A percentile compares a stretch with the other conserved stretches of the same genome.
Conservation (phyloP, 2,113 vertebrate genomes). For the Steatornis caripensis region DNA sequence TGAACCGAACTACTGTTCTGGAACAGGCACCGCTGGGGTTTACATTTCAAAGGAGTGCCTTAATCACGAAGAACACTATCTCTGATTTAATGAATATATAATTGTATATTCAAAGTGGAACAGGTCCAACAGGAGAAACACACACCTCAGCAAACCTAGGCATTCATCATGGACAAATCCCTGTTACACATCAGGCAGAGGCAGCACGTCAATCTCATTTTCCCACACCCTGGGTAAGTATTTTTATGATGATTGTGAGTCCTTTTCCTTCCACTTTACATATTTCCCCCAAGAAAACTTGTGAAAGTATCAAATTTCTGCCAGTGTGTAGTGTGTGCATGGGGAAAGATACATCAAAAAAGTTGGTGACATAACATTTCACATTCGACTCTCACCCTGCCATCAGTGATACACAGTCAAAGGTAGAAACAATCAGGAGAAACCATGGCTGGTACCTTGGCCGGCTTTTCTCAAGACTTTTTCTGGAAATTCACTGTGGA, state of each 20-base stretch:
- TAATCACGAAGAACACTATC: conserved; percentile 32
- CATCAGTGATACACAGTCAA: background rate
- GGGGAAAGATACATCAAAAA: background rate
- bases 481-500: background rate
- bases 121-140: conserved; percentile 45
- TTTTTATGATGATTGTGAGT: background rate
- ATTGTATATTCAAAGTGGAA: conserved; percentile 39
- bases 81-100: conserved; percentile 54
- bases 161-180: background rate
- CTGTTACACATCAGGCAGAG: background rate
- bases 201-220: background rate
- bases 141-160: conserved; percentile 6
- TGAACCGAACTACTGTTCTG: conserved; percentile 27
- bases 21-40: background rate
- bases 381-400: background rate
- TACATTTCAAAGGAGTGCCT: conserved; percentile 42
- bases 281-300: background rate
- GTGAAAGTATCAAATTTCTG: background rate
- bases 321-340: background rate
- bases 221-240: conserved; percentile 28
- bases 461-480: background rate
- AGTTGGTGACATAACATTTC: background rate
- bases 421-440: background rate
- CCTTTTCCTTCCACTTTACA: background rate
- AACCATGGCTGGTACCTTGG: background rate